Evolutionary conservation across 2,888 invertebrate genomes (phyloP), one percentile per base, ranked within the genome.

Genomic region (Drosophila histrio): DNA sequence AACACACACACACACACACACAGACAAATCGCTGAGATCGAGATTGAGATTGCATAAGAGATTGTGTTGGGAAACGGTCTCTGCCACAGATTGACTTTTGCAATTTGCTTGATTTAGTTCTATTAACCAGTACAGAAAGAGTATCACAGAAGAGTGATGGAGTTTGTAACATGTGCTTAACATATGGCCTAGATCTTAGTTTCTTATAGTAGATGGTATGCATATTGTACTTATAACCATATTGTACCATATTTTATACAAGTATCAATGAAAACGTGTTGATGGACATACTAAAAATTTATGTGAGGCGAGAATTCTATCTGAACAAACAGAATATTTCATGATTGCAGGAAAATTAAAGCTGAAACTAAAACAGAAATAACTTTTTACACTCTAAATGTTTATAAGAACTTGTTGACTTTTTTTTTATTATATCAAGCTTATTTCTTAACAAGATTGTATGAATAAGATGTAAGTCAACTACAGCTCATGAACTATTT

Each of bases 81-180:
- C 43, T 53, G 59, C 59, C 78, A 71, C 62, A 84, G 84, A 81
- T 84, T 74, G 87, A 77, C 71, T 81, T 84, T 81, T 65, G 85
- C 86, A 87, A 82, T 87, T 82, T 87, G 85, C 70, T 65, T 59
- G 54, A 79, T 59, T 81, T 83, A 59, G 49, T 67, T 73, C 73
- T 66, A 17, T 56, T 47, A 24, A 8, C 13, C 39, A 41, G 21
- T 9, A n/a, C 13, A 38, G 13, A n/a, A n/a, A 24, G 28, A 38
- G 61, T 43, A 11, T 28, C n/a, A 21, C 9, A 7, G 5, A 34
- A 30, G 34, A 9, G 2, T 38, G 8, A 65, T 17, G 4, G 3
- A 36, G 36, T 9, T 56, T 59, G 64, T 19, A 44, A 56, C 60
- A 64, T 28, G 24, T 56, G 30, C 15, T 28, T 1, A 22, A 46